Percentiles rank a stretch among this genome's conserved stretches.
Conservation (phyloP, 2,888 invertebrate genomes). For the Caenorhabditis sp. region DNA sequence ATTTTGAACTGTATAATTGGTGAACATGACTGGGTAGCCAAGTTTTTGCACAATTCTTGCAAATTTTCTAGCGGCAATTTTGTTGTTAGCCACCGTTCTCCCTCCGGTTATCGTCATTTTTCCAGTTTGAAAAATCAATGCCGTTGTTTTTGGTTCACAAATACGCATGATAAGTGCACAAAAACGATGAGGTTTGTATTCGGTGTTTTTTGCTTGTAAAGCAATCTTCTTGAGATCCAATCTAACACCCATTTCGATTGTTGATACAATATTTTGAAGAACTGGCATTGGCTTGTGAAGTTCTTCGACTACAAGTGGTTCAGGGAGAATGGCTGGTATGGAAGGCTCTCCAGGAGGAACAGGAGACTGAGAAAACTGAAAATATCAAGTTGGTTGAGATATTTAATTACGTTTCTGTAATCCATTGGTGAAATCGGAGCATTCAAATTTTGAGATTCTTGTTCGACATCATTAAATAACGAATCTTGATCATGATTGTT, state of each 20-base stretch:
- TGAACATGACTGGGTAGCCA: slow-evolving; percentile 77
- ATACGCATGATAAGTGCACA: slow-evolving; percentile 96
- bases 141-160: slow-evolving; percentile 83
- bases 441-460: too few relatives aligned
- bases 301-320: too few relatives aligned
- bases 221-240: slow-evolving; percentile 96
- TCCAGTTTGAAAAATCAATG: slow-evolving; percentile 83
- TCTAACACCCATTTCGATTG: slow-evolving; percentile 82
- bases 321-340: too few relatives aligned
- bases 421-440: too few relatives aligned
- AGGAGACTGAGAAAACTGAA: too few relatives aligned
- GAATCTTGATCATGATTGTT: too few relatives aligned
- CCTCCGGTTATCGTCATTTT: slow-evolving; percentile 89
- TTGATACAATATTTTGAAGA: slow-evolving; percentile 88
- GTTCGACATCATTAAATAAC: too few relatives aligned
- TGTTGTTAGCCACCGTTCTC: slow-evolving; percentile 80
- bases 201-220: slow-evolving; percentile 94
- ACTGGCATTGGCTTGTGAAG: slow-evolving; percentile 69
- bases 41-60: slow-evolving; percentile 84
- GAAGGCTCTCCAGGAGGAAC: too few relatives aligned
- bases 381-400: too few relatives aligned
- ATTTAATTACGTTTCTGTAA: too few relatives aligned
- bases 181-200: slow-evolving; percentile 98
- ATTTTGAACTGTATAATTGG: slow-evolving; percentile 77
- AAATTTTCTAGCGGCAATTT: slow-evolving; percentile 81